Conservation (phyloP, 2,113 vertebrate genomes). For the Marmota monax region DNA sequence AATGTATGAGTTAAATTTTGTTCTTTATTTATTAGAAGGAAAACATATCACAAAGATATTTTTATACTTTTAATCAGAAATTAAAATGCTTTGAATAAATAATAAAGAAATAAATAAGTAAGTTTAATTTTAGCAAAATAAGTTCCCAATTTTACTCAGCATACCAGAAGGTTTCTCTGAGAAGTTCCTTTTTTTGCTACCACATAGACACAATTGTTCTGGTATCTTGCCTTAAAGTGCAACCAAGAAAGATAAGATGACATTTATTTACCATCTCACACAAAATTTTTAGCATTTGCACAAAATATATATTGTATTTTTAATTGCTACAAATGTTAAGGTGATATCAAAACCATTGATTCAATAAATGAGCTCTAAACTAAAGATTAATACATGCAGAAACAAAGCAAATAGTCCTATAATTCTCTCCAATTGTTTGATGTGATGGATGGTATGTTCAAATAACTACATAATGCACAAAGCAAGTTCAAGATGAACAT, state of each 20-base stretch:
- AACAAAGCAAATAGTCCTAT: slow-evolving; percentile 12
- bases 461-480: not conserved
- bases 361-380: slow-evolving; percentile 11
- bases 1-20: not conserved
- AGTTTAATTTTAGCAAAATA: not conserved
- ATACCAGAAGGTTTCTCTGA: not conserved
- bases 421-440: slow-evolving; percentile 4
- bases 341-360: slow-evolving; percentile 26
- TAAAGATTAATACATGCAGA: not conserved
- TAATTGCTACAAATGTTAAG: slow-evolving; percentile 25
- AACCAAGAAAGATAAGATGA: not conserved
- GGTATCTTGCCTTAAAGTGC: not conserved
- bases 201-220: not conserved
- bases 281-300: not conserved
- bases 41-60: not conserved
- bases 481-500: not conserved
- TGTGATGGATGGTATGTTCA: not conserved
- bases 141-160: not conserved
- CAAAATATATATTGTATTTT: not conserved
- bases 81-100: not conserved
- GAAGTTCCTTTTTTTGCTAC: not conserved
- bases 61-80: not conserved
- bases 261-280: not conserved
- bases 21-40: not conserved
- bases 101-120: not conserved